Base-by-base conservation (phyloP, 2,888 invertebrate species). In the Argyresthia albistria region DNA sequence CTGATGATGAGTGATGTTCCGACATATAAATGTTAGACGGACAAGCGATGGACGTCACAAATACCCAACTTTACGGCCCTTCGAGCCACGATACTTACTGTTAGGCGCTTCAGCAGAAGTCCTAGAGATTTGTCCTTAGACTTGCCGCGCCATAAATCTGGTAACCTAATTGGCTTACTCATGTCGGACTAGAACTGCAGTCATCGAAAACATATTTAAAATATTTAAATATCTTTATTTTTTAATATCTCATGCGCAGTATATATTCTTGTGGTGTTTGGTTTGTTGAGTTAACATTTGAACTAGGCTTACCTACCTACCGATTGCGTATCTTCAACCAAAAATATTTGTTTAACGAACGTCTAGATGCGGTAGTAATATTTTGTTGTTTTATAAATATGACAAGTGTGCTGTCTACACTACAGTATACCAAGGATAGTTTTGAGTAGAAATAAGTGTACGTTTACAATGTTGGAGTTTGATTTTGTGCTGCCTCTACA, bases 111-210 rank as follows among this genome's bases (percentile, higher is more conserved):
- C 61, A 86, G 76, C 54, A 81, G 71, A 58, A 66, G 59, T 57
- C 84, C 84, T 70, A 86, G 62, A 48, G 79, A 71, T 76, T 82
- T 86, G 66, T 81, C 82, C 62, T 75, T 65, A 55, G 80, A 75
- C 61, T 81, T 81, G 71, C 69, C 76, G 53, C 80, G 78, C 86
- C 82, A 86, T 57, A 86, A 64, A 54, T 82, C 81, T 65, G 86
- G 83, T 60, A 86, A 69, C 67, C 68, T 80, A 62, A 66, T 59
- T 54, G 72, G 69, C 66, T 75, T 80, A 74, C 67, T 70, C 67
- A 65, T 67, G 64, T 70, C 75, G 67, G 65, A 73, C 70, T 70
- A 66, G 53, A 76, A 73, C 83, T 84, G 75, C 64, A 75, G 66
- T 70, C 58, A 64, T 55, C 56, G 58, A 55, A 53, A 48, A 52